Percentiles rank a stretch among this genome's conserved stretches.
Evolutionary conservation across 1,140 invertebrate genomes (phyloP).

Genomic region (Drosophila lacertosa): DNA sequence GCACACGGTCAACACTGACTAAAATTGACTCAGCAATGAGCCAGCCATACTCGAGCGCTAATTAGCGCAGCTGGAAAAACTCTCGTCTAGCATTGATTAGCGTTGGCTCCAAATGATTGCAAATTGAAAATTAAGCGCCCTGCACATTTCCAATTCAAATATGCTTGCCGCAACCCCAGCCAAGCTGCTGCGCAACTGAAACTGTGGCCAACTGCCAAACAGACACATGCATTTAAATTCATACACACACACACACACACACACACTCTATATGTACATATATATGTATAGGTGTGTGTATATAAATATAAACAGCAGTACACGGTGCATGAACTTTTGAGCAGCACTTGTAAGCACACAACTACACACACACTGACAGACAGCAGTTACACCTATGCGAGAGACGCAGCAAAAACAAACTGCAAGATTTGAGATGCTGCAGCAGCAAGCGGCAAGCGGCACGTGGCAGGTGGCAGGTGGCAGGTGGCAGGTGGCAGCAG

Average conservation of each 20-base stretch:
- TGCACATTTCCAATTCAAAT: constrained; percentile 80
- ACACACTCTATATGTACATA: constrained; percentile 11
- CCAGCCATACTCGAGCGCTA: constrained; percentile 61
- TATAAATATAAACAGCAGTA: constrained; percentile 22
- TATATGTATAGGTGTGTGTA: too few species aligned
- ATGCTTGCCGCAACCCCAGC: constrained; percentile 34
- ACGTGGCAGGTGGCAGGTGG: too few species aligned
- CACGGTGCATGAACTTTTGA: constrained; percentile 80
- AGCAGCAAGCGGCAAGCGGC: too few species aligned
- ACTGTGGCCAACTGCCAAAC: constrained; percentile 41
- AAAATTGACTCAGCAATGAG: constrained; percentile 68
- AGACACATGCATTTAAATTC: constrained; percentile 66
- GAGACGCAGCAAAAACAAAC: constrained; percentile 66
- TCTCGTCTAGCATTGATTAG: constrained; percentile 66
- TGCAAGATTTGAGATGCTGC: constrained; percentile 73
- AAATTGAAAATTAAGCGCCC: constrained; percentile 79
- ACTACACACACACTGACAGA: constrained; percentile 8
- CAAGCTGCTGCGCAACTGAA: constrained; percentile 41
- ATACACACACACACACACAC: constrained; percentile 32
- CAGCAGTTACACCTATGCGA: constrained; percentile 51
- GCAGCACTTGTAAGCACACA: constrained; percentile 71
- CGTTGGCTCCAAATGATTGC: constrained; percentile 62
- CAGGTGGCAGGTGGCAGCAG: constrained; percentile 6
- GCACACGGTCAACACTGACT: background rate
- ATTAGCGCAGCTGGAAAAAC: constrained; percentile 63